phyloP scores from a whole-genome alignment of 2,888 invertebrate species.

The Synergus itoensis region DNA sequence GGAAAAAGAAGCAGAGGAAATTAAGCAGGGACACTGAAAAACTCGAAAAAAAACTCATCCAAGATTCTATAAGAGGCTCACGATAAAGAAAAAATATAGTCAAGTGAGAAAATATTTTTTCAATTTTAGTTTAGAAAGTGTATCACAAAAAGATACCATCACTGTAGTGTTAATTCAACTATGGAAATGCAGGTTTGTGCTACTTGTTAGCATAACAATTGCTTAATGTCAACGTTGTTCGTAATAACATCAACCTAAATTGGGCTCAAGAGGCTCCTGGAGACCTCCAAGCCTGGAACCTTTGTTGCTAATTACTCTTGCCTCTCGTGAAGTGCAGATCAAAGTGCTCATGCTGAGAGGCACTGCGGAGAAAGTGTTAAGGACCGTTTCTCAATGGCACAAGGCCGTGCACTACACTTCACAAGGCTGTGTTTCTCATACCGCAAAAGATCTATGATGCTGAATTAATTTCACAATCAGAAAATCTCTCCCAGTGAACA shows the following conservation, averaged over 20 bases:
- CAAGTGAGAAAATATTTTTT: background rate
- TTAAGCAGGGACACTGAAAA: background rate
- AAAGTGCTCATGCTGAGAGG: conserved; percentile 14
- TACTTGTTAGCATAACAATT: conserved; percentile 17
- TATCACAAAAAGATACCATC: background rate
- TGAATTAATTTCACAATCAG: conserved; percentile 22
- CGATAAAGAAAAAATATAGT: too few species aligned
- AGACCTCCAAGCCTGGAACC: background rate
- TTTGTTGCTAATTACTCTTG: conserved; percentile 11
- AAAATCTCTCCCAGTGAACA: background rate
- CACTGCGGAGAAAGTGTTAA: background rate
- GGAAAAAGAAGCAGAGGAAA: background rate
- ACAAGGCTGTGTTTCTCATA: background rate
- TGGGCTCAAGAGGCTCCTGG: background rate
- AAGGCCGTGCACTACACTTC: conserved; percentile 13
- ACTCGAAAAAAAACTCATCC: background rate
- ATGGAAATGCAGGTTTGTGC: background rate
- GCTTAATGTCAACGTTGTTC: background rate
- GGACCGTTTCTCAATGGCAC: conserved; percentile 8
- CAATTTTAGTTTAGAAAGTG: background rate
- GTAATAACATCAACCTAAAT: background rate
- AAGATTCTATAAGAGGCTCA: background rate
- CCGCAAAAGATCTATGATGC: background rate
- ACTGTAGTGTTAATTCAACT: conserved; percentile 7
- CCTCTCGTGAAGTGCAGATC: conserved; percentile 25